Conservation (phyloP, 2,797 vertebrate genomes). For the Cyprinodon diabolis region DNA sequence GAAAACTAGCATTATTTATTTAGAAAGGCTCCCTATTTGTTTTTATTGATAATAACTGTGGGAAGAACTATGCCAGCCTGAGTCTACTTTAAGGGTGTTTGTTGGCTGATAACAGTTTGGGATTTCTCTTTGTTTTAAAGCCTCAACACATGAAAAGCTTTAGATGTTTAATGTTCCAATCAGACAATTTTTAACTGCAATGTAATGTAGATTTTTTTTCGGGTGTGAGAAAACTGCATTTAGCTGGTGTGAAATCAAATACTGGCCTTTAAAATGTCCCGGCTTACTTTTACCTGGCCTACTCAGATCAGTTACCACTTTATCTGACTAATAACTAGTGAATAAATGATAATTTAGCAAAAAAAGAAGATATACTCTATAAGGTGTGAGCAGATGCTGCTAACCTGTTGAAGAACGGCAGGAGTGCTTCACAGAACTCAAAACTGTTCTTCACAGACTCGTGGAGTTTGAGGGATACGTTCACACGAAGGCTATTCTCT, state of each 20-base stretch:
- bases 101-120: too few relatives aligned
- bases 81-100: too few relatives aligned
- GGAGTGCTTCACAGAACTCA: conserved; percentile 92
- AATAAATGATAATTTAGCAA: neutral
- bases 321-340: neutral
- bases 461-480: conserved; percentile 90
- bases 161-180: too few relatives aligned
- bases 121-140: too few relatives aligned
- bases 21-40: too few relatives aligned
- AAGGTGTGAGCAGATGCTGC: neutral
- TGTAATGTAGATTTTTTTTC: neutral
- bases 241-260: neutral
- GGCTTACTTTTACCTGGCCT: too few relatives aligned
- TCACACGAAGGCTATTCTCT: conserved; percentile 83
- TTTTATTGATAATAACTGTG: too few relatives aligned
- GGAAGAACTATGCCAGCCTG: too few relatives aligned
- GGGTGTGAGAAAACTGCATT: neutral
- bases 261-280: neutral
- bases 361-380: neutral
- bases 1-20: too few relatives aligned
- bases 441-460: conserved; percentile 95
- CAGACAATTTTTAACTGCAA: too few relatives aligned
- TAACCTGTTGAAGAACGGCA: conserved; percentile 96
- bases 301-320: neutral
- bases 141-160: too few relatives aligned